Base-by-base conservation (phyloP, 2,113 vertebrate species). In the Callithrix jacchus region DNA sequence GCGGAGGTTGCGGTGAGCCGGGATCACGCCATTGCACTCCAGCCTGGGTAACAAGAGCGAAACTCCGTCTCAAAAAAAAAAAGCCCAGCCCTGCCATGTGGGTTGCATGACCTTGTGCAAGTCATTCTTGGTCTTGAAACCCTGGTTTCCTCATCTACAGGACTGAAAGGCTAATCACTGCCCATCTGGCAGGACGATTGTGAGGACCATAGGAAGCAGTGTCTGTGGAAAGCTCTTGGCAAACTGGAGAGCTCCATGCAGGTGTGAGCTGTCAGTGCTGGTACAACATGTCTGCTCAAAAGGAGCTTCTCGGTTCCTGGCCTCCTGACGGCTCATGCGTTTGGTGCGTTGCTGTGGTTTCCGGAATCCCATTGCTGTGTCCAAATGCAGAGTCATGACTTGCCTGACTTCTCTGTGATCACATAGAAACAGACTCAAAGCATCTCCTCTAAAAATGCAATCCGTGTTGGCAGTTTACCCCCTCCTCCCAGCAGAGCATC, bases 251-350 rank as follows among this genome's bases (percentile, higher is more conserved):
- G 5, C 49, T 70, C 52, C 86, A 49, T 35, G 42, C 35, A 58
- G 68, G 77, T 6, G 32, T 42, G 66, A 83, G 54, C 79, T 30
- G 18, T 80, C n/a, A 9, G 18, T 25, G 35, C 42, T 25, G 12
- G 25, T 13, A 5, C 4, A 9, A 74, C 58, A 49, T 5, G 40
- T 40, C 64, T 18, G 47, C 47, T 95, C 64, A 37, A 4, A 56
- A 40, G 11, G 8, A 68, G 64, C 49, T 73, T 20, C 21, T 54
- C 21, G 2, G 20, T 40, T 81, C 81, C 81, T 5, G 11, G 40
- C 77, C n/a, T 93, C 8, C 0, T 3, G 40, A 30, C 5, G 37
- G 37, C 23, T 35, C 25, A 0, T 5, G 5, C 3, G 0, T 83
- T 83, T 40, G 32, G 10, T 30, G 37, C 17, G 10, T 47, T 18